Evolutionary conservation across 2,113 vertebrate genomes (phyloP).

Genomic region (Podarcis muralis): DNA sequence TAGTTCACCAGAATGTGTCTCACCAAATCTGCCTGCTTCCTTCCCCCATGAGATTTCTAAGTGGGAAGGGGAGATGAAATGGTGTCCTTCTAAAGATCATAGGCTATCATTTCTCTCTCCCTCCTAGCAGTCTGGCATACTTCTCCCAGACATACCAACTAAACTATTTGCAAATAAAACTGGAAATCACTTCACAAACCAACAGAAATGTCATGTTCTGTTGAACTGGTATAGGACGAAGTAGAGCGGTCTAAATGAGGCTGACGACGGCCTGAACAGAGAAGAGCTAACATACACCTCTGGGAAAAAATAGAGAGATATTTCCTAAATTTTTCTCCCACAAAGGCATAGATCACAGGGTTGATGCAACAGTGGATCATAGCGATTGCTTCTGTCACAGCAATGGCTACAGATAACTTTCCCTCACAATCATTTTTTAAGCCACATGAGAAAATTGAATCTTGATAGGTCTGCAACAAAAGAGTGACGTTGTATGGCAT

Average conservation of each 20-base stretch:
- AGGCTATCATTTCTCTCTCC: too few relatives aligned
- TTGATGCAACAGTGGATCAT: constrained; percentile 90
- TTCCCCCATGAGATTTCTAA: too few relatives aligned
- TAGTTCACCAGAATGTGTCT: too few relatives aligned
- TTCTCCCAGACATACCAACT: not conserved
- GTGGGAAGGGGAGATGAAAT: too few relatives aligned
- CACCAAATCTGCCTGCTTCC: too few relatives aligned
- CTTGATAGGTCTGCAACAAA: constrained; percentile 80
- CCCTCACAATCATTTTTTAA: constrained; percentile 53
- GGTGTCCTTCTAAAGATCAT: too few relatives aligned
- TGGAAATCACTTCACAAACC: constrained; percentile 25
- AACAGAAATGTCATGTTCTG: constrained; percentile 73
- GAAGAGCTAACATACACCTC: constrained; percentile 63
- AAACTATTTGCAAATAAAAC: not conserved
- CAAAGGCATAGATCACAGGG: constrained; percentile 90
- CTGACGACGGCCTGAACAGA: constrained; percentile 62
- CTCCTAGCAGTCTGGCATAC: not conserved
- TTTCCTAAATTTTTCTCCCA: constrained; percentile 90
- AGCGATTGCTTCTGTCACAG: constrained; percentile 81
- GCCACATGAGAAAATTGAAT: not conserved
- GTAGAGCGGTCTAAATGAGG: constrained; percentile 67
- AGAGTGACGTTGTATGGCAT: constrained; percentile 85
- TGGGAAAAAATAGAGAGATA: constrained; percentile 74
- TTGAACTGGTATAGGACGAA: constrained; percentile 71
- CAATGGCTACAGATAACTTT: constrained; percentile 62